Evolutionary conservation across 2,113 vertebrate species (phyloP), one percentile per base, ranked within the genome.

Genomic region (Microcebus jonahi): DNA sequence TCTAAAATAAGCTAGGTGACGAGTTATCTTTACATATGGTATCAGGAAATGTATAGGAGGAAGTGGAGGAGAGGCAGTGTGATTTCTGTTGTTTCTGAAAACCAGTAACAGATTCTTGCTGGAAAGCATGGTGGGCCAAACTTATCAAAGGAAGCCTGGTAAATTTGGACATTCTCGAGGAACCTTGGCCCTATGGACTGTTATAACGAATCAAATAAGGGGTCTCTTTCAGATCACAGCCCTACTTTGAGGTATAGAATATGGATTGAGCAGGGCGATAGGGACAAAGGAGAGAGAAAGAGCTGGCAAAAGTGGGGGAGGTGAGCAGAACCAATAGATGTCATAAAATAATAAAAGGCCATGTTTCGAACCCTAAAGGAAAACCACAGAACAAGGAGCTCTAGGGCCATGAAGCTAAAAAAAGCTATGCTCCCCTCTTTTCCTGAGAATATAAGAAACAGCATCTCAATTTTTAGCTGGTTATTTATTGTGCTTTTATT

Each of bases 1-100:
- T 13, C 34, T 27, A 59, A 75, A 63, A 61, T 4, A 42, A 76
- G 29, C 18, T 4, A 21, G 42, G 25, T 55, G n/a, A 18, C 34
- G 8, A 5, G 31, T 27, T 55, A 10, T 53, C 11, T 18, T 53
- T 23, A 34, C 5, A 0, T 23, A 9, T 36, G 42, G 3, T n/a
- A 5, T 57, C 8, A 14, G 55, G 25, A 14, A 3, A 3, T 36
- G 3, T 34, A 15, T 0, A n/a, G 34, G 14, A 79, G 55, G 27
- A 53, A 77, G 82, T 59, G 15, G 12, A 80, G 25, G 39, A 42
- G 53, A 50, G 61, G 14, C 3, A 18, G 4, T 27, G 3, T 1
- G 3, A 34, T 93, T 79, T 42, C 61, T 94, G 6, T 57, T 20
- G 2, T 80, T 23, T 36, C 61, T 21, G 2, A 13, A 67, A 53